Percentiles rank a stretch among this genome's conserved stretches.
Conservation (phyloP, 2,797 vertebrate genomes). For the Gymnoscopelus microlampas region DNA sequence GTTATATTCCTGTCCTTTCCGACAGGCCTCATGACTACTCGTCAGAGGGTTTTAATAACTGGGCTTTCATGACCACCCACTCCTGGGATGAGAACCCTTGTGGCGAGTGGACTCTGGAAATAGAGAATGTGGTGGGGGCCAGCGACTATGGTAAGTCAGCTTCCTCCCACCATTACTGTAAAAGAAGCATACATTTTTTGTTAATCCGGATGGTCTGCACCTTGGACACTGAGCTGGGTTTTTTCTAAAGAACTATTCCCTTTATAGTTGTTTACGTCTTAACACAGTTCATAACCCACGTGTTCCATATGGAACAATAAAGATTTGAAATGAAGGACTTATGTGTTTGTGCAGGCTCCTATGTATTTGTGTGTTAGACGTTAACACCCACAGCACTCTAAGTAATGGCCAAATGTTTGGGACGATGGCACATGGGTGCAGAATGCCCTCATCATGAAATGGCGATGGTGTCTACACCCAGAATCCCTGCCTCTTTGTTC, state of each 20-base stretch:
- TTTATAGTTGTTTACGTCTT: background rate
- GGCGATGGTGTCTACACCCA: constrained; percentile 30
- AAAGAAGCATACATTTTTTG: background rate
- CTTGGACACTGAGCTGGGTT: background rate
- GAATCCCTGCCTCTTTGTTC: constrained; percentile 26
- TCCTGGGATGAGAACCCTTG: constrained; percentile 95
- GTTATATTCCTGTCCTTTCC: constrained; percentile 6
- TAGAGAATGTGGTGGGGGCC: constrained; percentile 85
- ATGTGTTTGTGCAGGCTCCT: too few relatives aligned
- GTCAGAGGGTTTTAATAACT: constrained; percentile 95
- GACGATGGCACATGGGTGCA: too few relatives aligned
- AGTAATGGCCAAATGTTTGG: too few relatives aligned
- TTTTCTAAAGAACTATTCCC: background rate
- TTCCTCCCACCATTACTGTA: background rate
- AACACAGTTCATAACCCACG: too few relatives aligned
- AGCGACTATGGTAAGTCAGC: constrained; percentile 82
- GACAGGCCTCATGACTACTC: constrained; percentile 94
- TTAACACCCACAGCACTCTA: too few relatives aligned
- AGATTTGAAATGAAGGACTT: too few relatives aligned
- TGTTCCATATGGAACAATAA: too few relatives aligned
- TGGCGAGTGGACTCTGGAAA: constrained; percentile 93
- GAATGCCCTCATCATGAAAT: background rate
- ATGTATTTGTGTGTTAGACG: too few relatives aligned
- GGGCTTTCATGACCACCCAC: constrained; percentile 99
- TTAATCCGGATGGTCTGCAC: background rate